Evolutionary conservation across 2,797 vertebrate species (phyloP), one percentile per base, ranked within the genome.

Genomic region (Champsocephalus esox): DNA sequence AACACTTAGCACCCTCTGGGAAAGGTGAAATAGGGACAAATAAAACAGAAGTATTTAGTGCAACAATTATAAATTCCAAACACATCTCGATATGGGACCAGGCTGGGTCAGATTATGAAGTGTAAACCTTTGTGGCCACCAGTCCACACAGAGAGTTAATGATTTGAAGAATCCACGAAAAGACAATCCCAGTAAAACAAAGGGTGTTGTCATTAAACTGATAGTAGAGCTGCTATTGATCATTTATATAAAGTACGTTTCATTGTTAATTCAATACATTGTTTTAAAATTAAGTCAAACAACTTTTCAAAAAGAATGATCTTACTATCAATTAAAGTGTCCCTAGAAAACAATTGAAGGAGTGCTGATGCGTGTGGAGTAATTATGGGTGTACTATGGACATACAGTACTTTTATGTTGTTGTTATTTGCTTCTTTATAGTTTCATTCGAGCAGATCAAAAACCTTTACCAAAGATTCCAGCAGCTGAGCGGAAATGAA

Each of bases 361-460:
- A 55, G 16, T 57, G 17, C n/a, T 41, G 34, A 43, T 58, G 49
- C 52, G n/a, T 65, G 68, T 57, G 45, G 50, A 46, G 11, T 64
- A 3, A 55, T 55, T 28, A 17, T 41, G 5, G 45, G 14, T 19
- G 45, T 60, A 28, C 66, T 9, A 16, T 2, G 62, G 14, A 43
- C 46, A 28, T 5, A 28, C 28, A 28, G 24, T 41, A 16, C 55
- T 19, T 49, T 61, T 2, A 51, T 68, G 17, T 32, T 51, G 24
- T 21, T 46, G 8, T 81, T 38, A 38, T 38, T 38, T 70, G 38
- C 48, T 79, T 79, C n/a, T 75, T 85, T n/a, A 49, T 2, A 99
- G 98, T 99, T 94, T 97, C 97, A 7, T 87, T 86, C 0, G 97
- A 98, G 13, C 98, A 99, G 92, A 97, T 99, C 1, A 94, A 95